These are phyloP conservation scores for Nasonia oneida DNA, from an alignment of 2,888 invertebrate species.

Conservation along the genomic window DNA sequence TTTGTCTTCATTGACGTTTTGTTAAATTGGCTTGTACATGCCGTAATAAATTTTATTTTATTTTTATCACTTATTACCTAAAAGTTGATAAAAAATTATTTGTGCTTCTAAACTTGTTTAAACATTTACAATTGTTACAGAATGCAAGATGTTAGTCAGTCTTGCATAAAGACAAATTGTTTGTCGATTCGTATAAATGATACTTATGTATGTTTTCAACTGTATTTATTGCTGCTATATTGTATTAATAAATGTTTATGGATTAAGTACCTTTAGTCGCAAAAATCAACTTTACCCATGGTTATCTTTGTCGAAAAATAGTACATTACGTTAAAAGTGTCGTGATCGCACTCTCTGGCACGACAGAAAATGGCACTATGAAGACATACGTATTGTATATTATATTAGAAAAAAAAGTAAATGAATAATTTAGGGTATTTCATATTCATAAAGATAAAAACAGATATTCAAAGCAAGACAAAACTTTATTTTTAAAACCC, in stretches of 20 bases:
- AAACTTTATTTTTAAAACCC: slow-evolving; percentile 15
- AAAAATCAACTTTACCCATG: background rate
- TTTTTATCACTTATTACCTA: background rate
- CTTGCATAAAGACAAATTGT: slow-evolving; percentile 45
- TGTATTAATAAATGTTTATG: slow-evolving; percentile 61
- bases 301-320: background rate
- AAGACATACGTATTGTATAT: too few species aligned
- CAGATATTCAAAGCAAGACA: background rate
- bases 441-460: background rate
- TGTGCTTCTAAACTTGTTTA: slow-evolving; percentile 33
- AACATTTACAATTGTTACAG: slow-evolving; percentile 46
- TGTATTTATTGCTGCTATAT: slow-evolving; percentile 61
- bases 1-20: slow-evolving; percentile 29
- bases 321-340: too few species aligned
- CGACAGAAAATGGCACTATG: too few species aligned
- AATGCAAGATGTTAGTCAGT: slow-evolving; percentile 26
- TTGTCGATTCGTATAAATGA: slow-evolving; percentile 51
- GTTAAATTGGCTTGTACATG: slow-evolving; percentile 21
- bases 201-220: slow-evolving; percentile 49
- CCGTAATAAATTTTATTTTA: slow-evolving; percentile 9
- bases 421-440: background rate
- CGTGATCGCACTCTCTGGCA: too few species aligned
- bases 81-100: slow-evolving; percentile 19
- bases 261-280: background rate
- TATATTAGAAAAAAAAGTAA: background rate